Evolutionary conservation across 2,113 vertebrate species (phyloP).

Genomic region (Pedetes capensis): DNA sequence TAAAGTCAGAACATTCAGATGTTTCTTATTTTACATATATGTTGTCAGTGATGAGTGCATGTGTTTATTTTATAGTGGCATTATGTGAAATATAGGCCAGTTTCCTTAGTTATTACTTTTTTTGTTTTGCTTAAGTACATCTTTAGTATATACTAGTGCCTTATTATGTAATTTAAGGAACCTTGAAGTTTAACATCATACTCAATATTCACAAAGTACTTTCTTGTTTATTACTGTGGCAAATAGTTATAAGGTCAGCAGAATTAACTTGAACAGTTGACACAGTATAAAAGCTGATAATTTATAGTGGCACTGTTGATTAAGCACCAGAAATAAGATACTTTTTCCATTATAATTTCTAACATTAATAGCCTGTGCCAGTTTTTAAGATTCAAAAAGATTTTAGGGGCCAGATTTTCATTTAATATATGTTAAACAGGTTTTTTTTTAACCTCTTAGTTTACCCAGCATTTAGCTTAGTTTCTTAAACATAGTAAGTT

Average conservation of each 20-base stretch:
- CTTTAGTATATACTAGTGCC: neutral
- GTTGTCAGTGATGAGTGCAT: neutral
- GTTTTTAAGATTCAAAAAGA: constrained; percentile 31
- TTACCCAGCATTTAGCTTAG: neutral
- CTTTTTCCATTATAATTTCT: constrained; percentile 36
- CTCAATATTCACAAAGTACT: neutral
- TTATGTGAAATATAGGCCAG: constrained; percentile 22
- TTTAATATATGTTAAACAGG: constrained; percentile 1
- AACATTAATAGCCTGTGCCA: neutral
- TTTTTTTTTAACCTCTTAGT: neutral
- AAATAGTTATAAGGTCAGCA: constrained; percentile 46
- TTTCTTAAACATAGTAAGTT: constrained; percentile 28
- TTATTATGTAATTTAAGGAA: constrained; percentile 36
- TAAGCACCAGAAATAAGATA: constrained; percentile 34
- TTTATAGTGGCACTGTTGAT: constrained; percentile 33
- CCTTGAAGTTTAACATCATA: constrained; percentile 30
- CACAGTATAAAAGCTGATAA: constrained; percentile 8
- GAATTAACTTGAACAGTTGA: constrained; percentile 45
- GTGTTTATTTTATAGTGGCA: constrained; percentile 32
- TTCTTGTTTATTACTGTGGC: constrained; percentile 14
- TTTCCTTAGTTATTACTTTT: constrained; percentile 1
- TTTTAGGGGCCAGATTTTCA: constrained; percentile 32
- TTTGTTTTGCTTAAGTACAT: neutral
- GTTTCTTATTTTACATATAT: constrained; percentile 18
- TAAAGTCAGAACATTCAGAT: neutral